Evolutionary conservation across 2,888 invertebrate species (phyloP).

Genomic region (Oxycera nigricornis): DNA sequence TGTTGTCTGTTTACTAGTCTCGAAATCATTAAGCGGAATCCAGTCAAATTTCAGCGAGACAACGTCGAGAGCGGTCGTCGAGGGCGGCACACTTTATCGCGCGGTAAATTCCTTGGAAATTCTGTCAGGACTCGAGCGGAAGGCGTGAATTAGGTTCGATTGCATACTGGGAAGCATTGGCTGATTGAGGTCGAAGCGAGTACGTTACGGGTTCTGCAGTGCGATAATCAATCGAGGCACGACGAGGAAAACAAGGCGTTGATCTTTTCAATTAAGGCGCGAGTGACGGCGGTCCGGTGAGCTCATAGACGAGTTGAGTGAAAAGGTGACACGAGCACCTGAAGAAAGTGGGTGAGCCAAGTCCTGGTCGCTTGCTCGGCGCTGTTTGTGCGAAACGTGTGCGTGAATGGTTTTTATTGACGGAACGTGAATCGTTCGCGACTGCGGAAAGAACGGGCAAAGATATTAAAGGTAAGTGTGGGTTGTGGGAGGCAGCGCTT

Average conservation of each 20-base stretch:
- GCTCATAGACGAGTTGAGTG: not conserved
- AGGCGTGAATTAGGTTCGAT: too few relatives aligned
- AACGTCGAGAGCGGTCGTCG: constrained; percentile 31
- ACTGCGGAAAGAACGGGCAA: not conserved
- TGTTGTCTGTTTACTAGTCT: constrained; percentile 29
- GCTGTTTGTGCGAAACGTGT: not conserved
- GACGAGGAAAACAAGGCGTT: not conserved
- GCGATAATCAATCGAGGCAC: not conserved
- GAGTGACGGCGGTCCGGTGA: not conserved
- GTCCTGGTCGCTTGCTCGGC: not conserved
- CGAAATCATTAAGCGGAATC: not conserved
- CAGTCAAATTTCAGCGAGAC: constrained; percentile 28
- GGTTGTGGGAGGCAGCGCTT: too few relatives aligned
- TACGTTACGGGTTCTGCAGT: too few relatives aligned
- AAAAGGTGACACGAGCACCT: not conserved
- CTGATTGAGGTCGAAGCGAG: too few relatives aligned
- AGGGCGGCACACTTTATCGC: not conserved
- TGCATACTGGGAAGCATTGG: too few relatives aligned
- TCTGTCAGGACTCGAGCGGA: not conserved
- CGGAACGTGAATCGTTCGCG: not conserved
- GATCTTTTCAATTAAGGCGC: constrained; percentile 16
- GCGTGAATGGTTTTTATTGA: not conserved
- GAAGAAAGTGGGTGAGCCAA: not conserved
- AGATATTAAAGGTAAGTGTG: constrained; percentile 7
- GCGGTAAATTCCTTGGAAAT: not conserved